phyloP scores from a whole-genome alignment of 1,140 invertebrate genomes.

The Lycorma delicatula region DNA sequence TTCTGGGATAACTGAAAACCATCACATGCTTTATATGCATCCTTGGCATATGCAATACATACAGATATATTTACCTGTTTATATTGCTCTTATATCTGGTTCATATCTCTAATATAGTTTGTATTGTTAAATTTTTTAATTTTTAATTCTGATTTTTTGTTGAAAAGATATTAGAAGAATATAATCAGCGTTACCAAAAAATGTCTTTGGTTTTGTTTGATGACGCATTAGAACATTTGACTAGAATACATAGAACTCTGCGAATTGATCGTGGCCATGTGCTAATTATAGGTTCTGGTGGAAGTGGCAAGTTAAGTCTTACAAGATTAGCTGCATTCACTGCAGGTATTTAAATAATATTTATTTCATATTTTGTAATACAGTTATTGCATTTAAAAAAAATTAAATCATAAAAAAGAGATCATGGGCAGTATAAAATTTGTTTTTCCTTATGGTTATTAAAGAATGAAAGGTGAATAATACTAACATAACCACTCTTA shows the following conservation, averaged over 20 bases:
- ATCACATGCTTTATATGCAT: too few species aligned
- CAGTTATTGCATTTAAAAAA: too few species aligned
- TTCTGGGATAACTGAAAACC: too few species aligned
- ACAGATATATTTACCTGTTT: too few species aligned
- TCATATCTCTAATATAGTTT: background rate
- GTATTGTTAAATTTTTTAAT: conserved; percentile 1
- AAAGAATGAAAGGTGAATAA: too few species aligned
- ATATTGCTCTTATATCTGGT: too few species aligned
- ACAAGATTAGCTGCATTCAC: conserved; percentile 63
- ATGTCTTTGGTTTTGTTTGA: conserved; percentile 80
- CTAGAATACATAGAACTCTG: conserved; percentile 70
- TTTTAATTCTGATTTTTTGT: conserved; percentile 19
- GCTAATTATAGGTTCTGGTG: conserved; percentile 76
- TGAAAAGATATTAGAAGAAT: conserved; percentile 74
- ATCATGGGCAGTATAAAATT: too few species aligned
- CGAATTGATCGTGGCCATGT: conserved; percentile 76
- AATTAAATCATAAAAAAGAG: too few species aligned
- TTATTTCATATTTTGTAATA: too few species aligned
- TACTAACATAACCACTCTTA: too few species aligned
- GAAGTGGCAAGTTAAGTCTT: conserved; percentile 72
- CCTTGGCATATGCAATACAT: background rate
- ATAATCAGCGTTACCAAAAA: conserved; percentile 57
- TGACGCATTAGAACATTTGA: conserved; percentile 81
- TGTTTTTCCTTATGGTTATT: too few species aligned
- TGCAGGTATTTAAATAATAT: conserved; percentile 52